Base-by-base conservation (phyloP, 2,113 vertebrate species). In the Aleadryas rufinucha region DNA sequence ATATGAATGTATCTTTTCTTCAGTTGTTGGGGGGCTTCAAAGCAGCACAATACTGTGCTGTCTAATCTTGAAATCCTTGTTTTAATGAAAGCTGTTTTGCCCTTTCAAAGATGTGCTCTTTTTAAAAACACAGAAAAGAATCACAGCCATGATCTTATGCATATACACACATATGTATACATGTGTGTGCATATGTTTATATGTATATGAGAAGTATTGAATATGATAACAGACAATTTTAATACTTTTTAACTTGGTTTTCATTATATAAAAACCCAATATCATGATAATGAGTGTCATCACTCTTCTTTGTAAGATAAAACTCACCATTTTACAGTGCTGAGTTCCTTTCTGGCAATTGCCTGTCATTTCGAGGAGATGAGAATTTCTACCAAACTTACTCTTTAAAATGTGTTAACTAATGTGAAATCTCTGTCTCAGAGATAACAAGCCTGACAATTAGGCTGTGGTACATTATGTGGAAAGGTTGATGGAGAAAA, bases 21-120 rank as follows among this genome's bases (percentile, higher is more conserved):
- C 57, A 33, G 18, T 72, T 94, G 30, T 84, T 92, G 37, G 13
- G 61, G 30, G 53, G 11, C 53, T 96, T 95, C 69, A 89, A 93
- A 95, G 66, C 19, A 81, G 24, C 57, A 76, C 2, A 13, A 37
- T 75, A 9, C 39, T 89, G 37, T 37, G 69, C 69, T 74, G 50
- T 89, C 47, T 91, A 68, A 82, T 92, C 65, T 61, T 91, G 52
- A 92, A 93, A 84, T 91, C n/a, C 57, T 79, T 78, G 41, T 68
- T 91, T 94, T 61, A 91, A 92, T 76, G 81, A 89, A 95, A 92
- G n/a, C 30, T 45, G 1, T 18, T 81, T 35, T 92, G 45, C 13
- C 31, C 13, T 92, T 33, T 92, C 18, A 61, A 68, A 91, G 18
- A 64, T n/a, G 23, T 53, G 16, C 11, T 84, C 22, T 60, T 87